Percentiles rank a stretch among this genome's conserved stretches.
Conservation (phyloP, 2,113 vertebrate genomes). For the Polyodon spathula region DNA sequence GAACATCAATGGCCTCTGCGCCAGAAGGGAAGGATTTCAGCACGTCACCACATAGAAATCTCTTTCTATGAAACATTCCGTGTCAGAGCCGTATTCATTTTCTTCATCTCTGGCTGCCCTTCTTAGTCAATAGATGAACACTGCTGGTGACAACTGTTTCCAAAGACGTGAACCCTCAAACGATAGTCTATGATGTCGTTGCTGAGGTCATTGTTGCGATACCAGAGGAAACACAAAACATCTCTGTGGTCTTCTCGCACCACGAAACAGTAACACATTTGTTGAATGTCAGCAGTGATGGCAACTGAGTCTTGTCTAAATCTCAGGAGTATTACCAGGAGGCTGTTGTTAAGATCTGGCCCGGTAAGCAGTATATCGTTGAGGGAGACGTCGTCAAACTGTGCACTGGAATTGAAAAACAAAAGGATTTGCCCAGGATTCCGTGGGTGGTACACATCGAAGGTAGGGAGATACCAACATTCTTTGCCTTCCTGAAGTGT, state of each 20-base stretch:
- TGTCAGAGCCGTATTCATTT: background rate
- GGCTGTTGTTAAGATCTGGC: slow-evolving; percentile 8
- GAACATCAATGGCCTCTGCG: background rate
- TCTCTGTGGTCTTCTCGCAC: slow-evolving; percentile 4
- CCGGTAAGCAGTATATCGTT: slow-evolving; percentile 14
- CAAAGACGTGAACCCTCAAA: too few species aligned
- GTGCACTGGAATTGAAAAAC: slow-evolving; percentile 16
- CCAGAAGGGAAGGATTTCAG: background rate
- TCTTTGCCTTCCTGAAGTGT: slow-evolving; percentile 1
- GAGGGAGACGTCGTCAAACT: slow-evolving; percentile 4
- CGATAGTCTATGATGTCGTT: slow-evolving; percentile 6
- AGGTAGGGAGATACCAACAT: slow-evolving; percentile 11
- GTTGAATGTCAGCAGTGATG: background rate
- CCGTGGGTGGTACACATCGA: slow-evolving; percentile 2
- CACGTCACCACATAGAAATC: background rate
- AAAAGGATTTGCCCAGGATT: slow-evolving; percentile 5
- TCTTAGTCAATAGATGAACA: background rate
- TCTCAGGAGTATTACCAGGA: background rate
- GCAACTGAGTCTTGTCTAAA: slow-evolving; percentile 6
- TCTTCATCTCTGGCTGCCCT: background rate
- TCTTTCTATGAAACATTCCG: background rate
- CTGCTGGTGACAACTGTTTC: background rate
- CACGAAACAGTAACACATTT: slow-evolving; percentile 2
- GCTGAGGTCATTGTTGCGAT: slow-evolving; percentile 7
- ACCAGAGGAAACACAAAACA: background rate